Evolutionary conservation across 1,140 invertebrate species (phyloP).

Genomic region (Platyscapa corneri): DNA sequence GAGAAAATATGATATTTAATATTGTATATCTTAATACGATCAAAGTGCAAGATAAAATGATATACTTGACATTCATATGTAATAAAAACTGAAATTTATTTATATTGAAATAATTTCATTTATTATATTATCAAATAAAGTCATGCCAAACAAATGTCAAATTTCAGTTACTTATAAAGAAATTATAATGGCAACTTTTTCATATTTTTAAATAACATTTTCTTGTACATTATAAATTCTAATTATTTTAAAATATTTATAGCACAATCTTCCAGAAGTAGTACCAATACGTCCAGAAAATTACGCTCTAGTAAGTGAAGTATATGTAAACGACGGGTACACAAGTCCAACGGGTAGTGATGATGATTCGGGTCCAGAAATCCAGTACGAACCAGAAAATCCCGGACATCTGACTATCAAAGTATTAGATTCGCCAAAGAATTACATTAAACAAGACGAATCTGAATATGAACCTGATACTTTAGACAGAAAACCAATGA

Average conservation of each 20-base stretch:
- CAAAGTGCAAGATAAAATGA: too few species aligned
- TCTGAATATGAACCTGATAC: slow-evolving; percentile 90
- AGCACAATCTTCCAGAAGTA: slow-evolving; percentile 73
- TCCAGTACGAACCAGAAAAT: slow-evolving; percentile 77
- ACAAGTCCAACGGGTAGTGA: slow-evolving; percentile 80
- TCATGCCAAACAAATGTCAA: too few species aligned
- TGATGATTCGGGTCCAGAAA: slow-evolving; percentile 76
- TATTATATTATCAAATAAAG: too few species aligned
- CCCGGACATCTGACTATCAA: slow-evolving; percentile 85
- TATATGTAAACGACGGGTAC: slow-evolving; percentile 86
- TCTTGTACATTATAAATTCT: background rate
- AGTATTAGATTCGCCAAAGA: slow-evolving; percentile 82
- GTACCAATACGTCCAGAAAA: slow-evolving; percentile 71
- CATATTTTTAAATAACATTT: too few species aligned
- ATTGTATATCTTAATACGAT: too few species aligned
- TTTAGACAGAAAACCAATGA: slow-evolving; percentile 85
- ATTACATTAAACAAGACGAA: slow-evolving; percentile 81
- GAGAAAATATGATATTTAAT: too few species aligned
- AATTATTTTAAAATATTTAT: slow-evolving; percentile 52
- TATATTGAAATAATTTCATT: too few species aligned
- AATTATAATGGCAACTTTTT: too few species aligned
- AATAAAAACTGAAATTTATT: too few species aligned
- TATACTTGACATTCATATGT: too few species aligned
- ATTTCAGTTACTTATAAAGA: too few species aligned
- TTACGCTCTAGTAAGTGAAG: slow-evolving; percentile 84